Conservation (phyloP, 2,797 vertebrate species). For the Oreochromis grahami region DNA sequence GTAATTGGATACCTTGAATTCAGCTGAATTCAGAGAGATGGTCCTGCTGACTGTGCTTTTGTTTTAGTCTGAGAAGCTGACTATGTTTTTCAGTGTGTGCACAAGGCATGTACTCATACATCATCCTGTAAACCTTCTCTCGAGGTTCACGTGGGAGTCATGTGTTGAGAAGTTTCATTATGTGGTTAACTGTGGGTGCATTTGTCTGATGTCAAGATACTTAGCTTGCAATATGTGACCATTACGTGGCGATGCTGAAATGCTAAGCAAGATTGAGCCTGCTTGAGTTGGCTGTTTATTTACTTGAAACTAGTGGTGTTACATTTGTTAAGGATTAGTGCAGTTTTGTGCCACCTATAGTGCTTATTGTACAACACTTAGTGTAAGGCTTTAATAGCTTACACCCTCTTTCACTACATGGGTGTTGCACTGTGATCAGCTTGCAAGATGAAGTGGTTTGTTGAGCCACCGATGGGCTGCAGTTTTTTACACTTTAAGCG, state of each 20-base stretch:
- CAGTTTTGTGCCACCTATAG: slow-evolving; percentile 20
- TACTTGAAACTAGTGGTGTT: slow-evolving; percentile 41
- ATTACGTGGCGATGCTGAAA: slow-evolving; percentile 25
- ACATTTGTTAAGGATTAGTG: slow-evolving; percentile 48
- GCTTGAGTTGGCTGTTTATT: slow-evolving; percentile 38
- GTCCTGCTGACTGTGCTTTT: neutral
- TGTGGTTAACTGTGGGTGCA: neutral
- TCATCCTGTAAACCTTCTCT: neutral
- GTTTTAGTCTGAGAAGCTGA: neutral
- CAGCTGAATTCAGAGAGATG: neutral
- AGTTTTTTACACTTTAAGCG: neutral
- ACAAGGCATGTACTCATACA: neutral
- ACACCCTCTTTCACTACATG: neutral
- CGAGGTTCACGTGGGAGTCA: slow-evolving; percentile 33
- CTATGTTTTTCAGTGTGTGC: neutral
- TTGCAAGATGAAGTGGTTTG: neutral
- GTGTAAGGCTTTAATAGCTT: slow-evolving; percentile 15
- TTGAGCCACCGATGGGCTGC: neutral
- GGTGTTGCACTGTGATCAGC: neutral
- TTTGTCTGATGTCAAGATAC: slow-evolving; percentile 15
- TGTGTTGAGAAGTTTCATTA: slow-evolving; percentile 7
- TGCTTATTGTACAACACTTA: slow-evolving; percentile 35
- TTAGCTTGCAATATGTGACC: slow-evolving; percentile 30
- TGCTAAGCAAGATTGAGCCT: slow-evolving; percentile 37
- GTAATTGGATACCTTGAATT: neutral